phyloP scores from a whole-genome alignment of 2,113 vertebrate genomes.

The Excalfactoria chinensis region DNA sequence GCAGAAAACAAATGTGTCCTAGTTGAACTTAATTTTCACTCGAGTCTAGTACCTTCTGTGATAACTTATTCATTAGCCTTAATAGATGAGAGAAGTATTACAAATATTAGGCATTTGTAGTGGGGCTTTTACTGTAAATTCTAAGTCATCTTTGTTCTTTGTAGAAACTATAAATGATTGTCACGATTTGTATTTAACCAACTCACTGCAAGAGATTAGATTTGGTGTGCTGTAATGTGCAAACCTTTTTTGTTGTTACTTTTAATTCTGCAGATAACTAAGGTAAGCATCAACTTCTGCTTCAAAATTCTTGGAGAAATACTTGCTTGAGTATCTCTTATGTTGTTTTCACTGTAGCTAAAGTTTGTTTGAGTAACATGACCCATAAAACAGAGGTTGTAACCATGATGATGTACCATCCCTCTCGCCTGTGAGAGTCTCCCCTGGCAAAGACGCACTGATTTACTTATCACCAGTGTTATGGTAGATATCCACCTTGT shows the following conservation, averaged over 20 bases:
- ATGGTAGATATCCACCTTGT: background rate
- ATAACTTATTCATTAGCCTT: slow-evolving; percentile 2
- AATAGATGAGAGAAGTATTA: background rate
- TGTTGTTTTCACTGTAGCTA: background rate
- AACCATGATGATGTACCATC: background rate
- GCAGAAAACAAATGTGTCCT: background rate
- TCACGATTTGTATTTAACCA: background rate
- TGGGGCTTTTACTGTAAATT: background rate
- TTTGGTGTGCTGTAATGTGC: background rate
- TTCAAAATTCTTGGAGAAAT: background rate
- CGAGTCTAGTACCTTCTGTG: background rate
- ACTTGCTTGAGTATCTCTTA: background rate
- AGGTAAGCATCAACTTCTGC: background rate
- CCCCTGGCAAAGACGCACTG: background rate
- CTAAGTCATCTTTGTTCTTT: background rate
- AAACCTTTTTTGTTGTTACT: background rate
- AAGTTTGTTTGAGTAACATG: background rate
- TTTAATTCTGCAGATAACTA: background rate
- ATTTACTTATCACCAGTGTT: background rate
- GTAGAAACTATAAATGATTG: background rate
- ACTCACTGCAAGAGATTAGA: background rate
- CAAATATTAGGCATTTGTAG: background rate
- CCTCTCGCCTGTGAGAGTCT: background rate
- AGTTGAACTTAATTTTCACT: background rate
- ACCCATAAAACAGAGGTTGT: background rate